A percentile compares a stretch with the other conserved stretches of the same genome.
Conservation (phyloP, 2,888 invertebrate species). For the Helleia helle region DNA sequence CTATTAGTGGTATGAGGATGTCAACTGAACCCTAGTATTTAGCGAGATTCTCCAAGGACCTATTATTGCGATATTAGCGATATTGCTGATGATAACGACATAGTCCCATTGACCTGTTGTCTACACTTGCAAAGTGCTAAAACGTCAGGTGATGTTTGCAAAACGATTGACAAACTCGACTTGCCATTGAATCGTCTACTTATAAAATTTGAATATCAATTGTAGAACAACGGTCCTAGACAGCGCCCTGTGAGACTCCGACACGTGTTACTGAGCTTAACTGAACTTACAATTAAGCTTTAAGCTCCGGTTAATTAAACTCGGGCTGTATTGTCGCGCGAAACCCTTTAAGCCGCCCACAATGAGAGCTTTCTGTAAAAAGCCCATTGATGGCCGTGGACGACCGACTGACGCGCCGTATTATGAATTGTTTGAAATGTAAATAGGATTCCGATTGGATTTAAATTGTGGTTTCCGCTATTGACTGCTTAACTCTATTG, state of each 20-base stretch:
- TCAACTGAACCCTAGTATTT: too few species aligned
- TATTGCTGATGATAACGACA: too few species aligned
- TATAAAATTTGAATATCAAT: conserved; percentile 56
- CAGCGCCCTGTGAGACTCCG: conserved; percentile 44
- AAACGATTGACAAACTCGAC: conserved; percentile 12
- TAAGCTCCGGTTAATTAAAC: conserved; percentile 71
- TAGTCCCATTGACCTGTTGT: too few species aligned
- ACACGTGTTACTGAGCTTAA: conserved; percentile 68
- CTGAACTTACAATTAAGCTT: conserved; percentile 69
- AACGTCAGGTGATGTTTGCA: too few species aligned
- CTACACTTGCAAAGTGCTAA: too few species aligned
- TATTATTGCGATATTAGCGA: too few species aligned
- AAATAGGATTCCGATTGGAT: conserved; percentile 34
- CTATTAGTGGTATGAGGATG: too few species aligned
- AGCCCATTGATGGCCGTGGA: conserved; percentile 43
- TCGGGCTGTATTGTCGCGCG: conserved; percentile 56
- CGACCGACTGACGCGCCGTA: conserved; percentile 37
- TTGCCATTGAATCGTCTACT: conserved; percentile 11
- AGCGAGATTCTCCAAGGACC: too few species aligned
- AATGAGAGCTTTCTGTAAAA: conserved; percentile 55
- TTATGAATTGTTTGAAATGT: conserved; percentile 33
- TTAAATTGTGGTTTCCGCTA: conserved; percentile 32
- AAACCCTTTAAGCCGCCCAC: conserved; percentile 59
- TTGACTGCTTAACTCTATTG: conserved; percentile 28
- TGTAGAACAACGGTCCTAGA: conserved; percentile 34